Evolutionary conservation across 2,888 invertebrate genomes (phyloP).

Genomic region (Erebia epiphron): DNA sequence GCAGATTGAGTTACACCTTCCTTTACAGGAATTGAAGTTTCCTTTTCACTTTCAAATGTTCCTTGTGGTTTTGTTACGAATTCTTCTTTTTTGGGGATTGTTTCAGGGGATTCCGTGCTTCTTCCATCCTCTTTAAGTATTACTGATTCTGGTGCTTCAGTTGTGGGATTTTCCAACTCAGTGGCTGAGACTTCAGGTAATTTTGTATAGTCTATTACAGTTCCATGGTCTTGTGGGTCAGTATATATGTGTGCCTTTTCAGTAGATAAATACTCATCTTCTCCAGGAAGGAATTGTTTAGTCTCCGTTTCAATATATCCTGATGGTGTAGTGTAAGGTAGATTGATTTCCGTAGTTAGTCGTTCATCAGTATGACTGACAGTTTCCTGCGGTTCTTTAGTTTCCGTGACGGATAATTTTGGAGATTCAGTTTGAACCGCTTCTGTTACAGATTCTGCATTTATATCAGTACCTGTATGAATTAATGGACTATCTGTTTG

Average conservation of each 20-base stretch:
- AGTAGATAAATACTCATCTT: constrained; percentile 2
- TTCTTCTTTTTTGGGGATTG: constrained; percentile 9
- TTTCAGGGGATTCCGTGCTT: constrained; percentile 35
- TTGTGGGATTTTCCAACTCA: constrained; percentile 16
- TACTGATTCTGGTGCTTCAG: constrained; percentile 12
- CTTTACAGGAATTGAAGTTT: neutral
- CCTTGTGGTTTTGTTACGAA: constrained; percentile 32
- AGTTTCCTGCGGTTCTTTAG: neutral
- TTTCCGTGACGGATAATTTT: neutral
- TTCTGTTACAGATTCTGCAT: constrained; percentile 15
- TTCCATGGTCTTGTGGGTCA: constrained; percentile 13
- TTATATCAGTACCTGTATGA: constrained; percentile 31
- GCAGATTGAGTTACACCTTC: neutral
- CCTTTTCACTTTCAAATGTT: constrained; percentile 17
- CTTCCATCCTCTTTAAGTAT: constrained; percentile 10
- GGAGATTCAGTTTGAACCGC: constrained; percentile 11
- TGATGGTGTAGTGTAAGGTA: neutral
- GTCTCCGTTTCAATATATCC: constrained; percentile 8
- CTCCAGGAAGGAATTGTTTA: neutral
- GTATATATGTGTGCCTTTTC: neutral
- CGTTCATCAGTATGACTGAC: neutral
- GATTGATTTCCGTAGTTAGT: neutral
- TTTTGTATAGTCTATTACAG: constrained; percentile 26
- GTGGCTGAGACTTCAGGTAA: constrained; percentile 25
- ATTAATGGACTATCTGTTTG: constrained; percentile 13